Evolutionary conservation across 2,113 vertebrate species (phyloP).

Genomic region (Columba janthina): DNA sequence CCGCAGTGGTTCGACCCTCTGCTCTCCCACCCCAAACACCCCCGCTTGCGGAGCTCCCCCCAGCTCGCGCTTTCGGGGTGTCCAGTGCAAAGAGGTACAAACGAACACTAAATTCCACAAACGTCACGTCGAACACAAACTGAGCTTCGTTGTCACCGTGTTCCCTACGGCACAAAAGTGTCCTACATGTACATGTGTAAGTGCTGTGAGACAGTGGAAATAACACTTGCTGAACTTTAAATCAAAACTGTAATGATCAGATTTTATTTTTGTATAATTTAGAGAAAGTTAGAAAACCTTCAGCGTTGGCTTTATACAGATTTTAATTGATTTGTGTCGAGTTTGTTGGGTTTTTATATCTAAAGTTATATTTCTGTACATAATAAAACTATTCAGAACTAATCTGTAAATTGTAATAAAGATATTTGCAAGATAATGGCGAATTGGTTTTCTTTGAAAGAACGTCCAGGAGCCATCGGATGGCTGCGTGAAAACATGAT

Average conservation of each 20-base stretch:
- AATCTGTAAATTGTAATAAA: slow-evolving; percentile 79
- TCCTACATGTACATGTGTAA: neutral
- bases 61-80: neutral
- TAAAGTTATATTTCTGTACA: slow-evolving; percentile 79
- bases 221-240: slow-evolving; percentile 58
- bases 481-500: fast-evolving
- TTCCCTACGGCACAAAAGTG: neutral
- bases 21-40: no score
- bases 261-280: slow-evolving; percentile 83
- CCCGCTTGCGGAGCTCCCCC: neutral
- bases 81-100: fast-evolving
- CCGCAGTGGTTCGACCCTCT: neutral
- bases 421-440: slow-evolving; percentile 72
- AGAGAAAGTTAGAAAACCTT: slow-evolving; percentile 29
- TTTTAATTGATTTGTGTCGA: slow-evolving; percentile 55
- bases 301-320: slow-evolving; percentile 53
- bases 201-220: slow-evolving; percentile 2
- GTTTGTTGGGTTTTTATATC: slow-evolving; percentile 70
- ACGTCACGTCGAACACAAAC: neutral
- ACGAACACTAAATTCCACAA: neutral
- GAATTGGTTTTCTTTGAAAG: neutral
- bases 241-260: slow-evolving; percentile 70
- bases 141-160: neutral
- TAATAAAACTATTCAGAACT: slow-evolving; percentile 64
- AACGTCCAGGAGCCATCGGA: fast-evolving